Base-by-base conservation (phyloP, 2,888 invertebrate genomes). In the Hipparchia semele region DNA sequence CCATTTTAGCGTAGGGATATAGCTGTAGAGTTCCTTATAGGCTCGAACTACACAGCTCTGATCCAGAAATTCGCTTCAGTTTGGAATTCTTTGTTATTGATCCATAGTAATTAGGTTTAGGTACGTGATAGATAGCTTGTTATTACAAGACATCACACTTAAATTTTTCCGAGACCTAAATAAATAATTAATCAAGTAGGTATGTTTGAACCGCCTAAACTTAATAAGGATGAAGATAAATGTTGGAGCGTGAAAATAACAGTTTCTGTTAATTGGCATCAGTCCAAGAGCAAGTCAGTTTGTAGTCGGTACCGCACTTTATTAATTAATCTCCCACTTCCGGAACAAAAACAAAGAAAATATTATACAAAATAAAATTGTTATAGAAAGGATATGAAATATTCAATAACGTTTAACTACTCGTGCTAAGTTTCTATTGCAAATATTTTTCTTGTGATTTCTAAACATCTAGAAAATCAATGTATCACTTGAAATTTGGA, bases 321-420 rank as follows among this genome's bases (percentile, higher is more conserved):
- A 73, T 73, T 73, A 75, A 73, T 75, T 75, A 71, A 71, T 69
- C 53, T 60, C 60, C 66, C 53, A 58, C 73, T 69, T 73, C 70
- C 64, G 70, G 33, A 65, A 62, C 70, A n/a, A 68, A 70, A 68
- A 70, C 68, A 59, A 74, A 66, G 53, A 53, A 72, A 66, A 70
- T 58, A 49, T 67, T 49, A 54, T 23, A 39, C 65, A 39, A 23
- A 23, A 23, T 23, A 23, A 23, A 65, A 46, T 33, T 46, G 13
- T 62, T 13, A 64, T 49, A 13, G 49, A 51, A 23, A 62, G 49
- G 6, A 51, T 23, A 33, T 6, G 10, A 66, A 54, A 66, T 54
- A 66, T 66, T 66, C 7, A 45, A 9, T 54, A 49, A 45, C 10
- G 39, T 61, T 7, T 61, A n/a, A 9, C 12, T 45, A 13, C 10